A percentile compares a stretch with the other conserved stretches of the same genome.
Evolutionary conservation across 2,888 invertebrate species (phyloP).

Genomic region (Chloroclystis v-ata): DNA sequence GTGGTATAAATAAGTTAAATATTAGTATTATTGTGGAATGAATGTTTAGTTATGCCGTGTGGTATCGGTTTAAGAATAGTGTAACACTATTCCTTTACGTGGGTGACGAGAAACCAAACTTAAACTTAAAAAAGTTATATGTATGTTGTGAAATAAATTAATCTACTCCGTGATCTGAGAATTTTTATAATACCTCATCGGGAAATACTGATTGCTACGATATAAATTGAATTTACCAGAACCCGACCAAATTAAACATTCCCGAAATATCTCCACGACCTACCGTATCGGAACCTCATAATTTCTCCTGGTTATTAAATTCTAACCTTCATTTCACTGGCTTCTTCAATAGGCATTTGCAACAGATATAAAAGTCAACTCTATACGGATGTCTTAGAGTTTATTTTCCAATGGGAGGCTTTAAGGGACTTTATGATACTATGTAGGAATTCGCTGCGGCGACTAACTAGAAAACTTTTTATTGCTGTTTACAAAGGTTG

Average conservation of each 20-base stretch:
- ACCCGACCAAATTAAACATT: constrained; percentile 17
- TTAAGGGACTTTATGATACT: constrained; percentile 16
- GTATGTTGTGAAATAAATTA: no score
- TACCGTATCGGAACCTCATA: constrained; percentile 14
- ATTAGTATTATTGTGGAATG: no score
- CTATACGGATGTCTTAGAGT: constrained; percentile 8
- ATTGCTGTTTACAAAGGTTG: constrained; percentile 21
- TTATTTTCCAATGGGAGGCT: constrained; percentile 1
- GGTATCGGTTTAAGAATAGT: no score
- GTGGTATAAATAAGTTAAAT: no score
- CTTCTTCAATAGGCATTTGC: constrained; percentile 3
- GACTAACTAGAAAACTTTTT: constrained; percentile 26
- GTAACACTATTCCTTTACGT: no score
- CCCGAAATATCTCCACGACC: constrained; percentile 12
- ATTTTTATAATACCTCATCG: no score
- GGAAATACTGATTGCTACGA: background rate
- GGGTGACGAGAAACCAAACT: no score
- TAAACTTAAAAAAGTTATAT: no score
- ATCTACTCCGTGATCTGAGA: no score
- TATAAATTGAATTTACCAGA: constrained; percentile 8
- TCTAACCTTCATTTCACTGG: constrained; percentile 13
- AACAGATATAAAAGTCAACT: background rate
- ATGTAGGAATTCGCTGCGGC: constrained; percentile 10
- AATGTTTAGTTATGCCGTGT: no score
- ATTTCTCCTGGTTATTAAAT: constrained; percentile 19